A percentile compares a stretch with the other conserved stretches of the same genome.
phyloP scores from a whole-genome alignment of 2,113 vertebrate genomes.

The Dolichallabes microphthalmus region DNA sequence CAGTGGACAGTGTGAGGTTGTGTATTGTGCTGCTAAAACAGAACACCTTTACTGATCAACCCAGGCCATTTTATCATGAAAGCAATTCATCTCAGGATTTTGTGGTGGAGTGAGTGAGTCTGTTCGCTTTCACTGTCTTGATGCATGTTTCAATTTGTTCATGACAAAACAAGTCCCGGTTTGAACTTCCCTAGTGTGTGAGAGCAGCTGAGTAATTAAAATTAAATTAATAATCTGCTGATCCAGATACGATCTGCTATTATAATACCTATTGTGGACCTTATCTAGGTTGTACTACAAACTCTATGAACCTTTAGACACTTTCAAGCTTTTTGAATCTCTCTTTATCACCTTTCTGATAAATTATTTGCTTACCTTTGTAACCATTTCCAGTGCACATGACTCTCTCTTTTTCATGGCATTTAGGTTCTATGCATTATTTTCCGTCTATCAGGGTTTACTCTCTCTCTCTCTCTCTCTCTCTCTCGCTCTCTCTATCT shows the following conservation, averaged over 20 bases:
- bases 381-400: neutral
- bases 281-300: neutral
- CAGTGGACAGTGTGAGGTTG: too few species aligned
- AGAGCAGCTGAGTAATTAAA: neutral
- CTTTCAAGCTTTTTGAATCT: neutral
- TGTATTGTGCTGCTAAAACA: too few species aligned
- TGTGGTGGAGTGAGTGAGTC: too few species aligned
- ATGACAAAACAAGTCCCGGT: too few species aligned
- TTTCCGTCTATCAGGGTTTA: neutral
- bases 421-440: neutral
- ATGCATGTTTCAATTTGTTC: too few species aligned
- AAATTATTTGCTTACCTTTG: neutral
- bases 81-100: too few species aligned
- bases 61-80: too few species aligned
- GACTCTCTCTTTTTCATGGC: neutral
- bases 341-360: too few species aligned
- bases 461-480: neutral
- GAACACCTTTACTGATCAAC: too few species aligned
- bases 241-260: neutral
- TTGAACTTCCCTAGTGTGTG: too few species aligned
- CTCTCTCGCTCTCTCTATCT: neutral
- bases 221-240: neutral
- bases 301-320: neutral
- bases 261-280: neutral
- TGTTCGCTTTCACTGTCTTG: too few species aligned